Evolutionary conservation across 2,888 invertebrate species (phyloP).

Genomic region (Byasa hedistus): DNA sequence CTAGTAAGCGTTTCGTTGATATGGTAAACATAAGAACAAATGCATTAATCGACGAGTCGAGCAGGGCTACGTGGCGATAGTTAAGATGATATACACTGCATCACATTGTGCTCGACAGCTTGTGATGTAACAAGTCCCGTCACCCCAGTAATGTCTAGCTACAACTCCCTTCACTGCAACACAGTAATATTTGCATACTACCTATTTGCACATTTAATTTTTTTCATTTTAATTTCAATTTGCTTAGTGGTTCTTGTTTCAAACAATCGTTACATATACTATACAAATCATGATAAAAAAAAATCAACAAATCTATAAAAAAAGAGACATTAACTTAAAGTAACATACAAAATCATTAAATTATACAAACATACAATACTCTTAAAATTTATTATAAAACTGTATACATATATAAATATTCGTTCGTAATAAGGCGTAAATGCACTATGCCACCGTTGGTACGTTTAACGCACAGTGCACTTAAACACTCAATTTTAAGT

Average conservation of each 20-base stretch:
- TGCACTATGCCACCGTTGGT: conserved; percentile 4
- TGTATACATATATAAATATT: neutral
- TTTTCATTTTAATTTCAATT: neutral
- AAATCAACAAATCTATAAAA: conserved; percentile 5
- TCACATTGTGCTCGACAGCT: too few species aligned
- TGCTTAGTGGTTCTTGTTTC: conserved; percentile 11
- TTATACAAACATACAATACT: conserved; percentile 27
- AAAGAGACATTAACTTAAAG: neutral
- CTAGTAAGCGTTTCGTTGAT: too few species aligned
- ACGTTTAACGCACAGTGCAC: conserved; percentile 1
- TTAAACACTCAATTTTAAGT: conserved; percentile 4
- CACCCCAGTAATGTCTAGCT: too few species aligned
- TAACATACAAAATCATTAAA: conserved; percentile 9
- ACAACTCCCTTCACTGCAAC: too few species aligned
- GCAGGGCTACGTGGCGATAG: too few species aligned
- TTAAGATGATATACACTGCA: too few species aligned
- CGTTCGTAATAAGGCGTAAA: neutral
- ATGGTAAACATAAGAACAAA: too few species aligned
- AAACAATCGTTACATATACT: conserved; percentile 12
- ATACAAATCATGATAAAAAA: conserved; percentile 12
- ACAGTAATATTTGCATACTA: too few species aligned
- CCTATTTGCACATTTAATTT: too few species aligned
- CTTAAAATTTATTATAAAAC: conserved; percentile 11
- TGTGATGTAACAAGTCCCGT: too few species aligned
- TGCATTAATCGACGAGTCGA: too few species aligned